Evolutionary conservation across 2,888 invertebrate species (phyloP), one percentile per base, ranked within the genome.

Genomic region (Parthenolecanium corni): DNA sequence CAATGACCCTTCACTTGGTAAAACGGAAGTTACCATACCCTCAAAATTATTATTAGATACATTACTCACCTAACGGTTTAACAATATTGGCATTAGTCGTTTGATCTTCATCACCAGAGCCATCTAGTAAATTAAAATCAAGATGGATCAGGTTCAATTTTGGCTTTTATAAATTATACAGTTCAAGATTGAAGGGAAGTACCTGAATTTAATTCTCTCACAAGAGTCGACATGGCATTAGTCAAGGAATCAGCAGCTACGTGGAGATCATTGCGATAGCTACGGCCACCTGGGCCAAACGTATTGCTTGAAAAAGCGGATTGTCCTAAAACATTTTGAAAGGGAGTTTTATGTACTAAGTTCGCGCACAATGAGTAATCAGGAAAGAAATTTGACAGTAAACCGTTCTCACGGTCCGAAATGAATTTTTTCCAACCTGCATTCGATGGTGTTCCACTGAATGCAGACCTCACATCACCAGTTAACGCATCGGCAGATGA

Each of bases 161-260:
- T n/a, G n/a, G n/a, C n/a, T n/a, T n/a, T n/a, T n/a, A n/a, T n/a
- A n/a, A n/a, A n/a, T n/a, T n/a, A n/a, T n/a, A n/a, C n/a, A n/a
- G n/a, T n/a, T n/a, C n/a, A n/a, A n/a, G n/a, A n/a, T n/a, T n/a
- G n/a, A 31, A 31, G 4, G 44, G 3, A 44, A 3, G 3, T 64
- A 70, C 70, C 69, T 57, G 70, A 70, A 76, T 95, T 94, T 62
- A 96, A 82, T 78, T 97, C 96, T 74, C 91, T 82, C 69, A 97
- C 96, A 69, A 97, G 82, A 24, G 92, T 91, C 38, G 94, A 93
- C 94, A 97, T 96, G 66, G 96, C 96, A 76, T 91, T 91, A 66
- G 96, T 95, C 69, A 97, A 95, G 25, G 92, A 94, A 76, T 96
- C 96, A 49, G 96, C 96, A 52, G 96, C 95, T 71, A 89, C 88